Percentiles rank a stretch among this genome's conserved stretches.
phyloP scores from a whole-genome alignment of 64 coral and sea anemone genomes.

The Cladopsammia gracilis region DNA sequence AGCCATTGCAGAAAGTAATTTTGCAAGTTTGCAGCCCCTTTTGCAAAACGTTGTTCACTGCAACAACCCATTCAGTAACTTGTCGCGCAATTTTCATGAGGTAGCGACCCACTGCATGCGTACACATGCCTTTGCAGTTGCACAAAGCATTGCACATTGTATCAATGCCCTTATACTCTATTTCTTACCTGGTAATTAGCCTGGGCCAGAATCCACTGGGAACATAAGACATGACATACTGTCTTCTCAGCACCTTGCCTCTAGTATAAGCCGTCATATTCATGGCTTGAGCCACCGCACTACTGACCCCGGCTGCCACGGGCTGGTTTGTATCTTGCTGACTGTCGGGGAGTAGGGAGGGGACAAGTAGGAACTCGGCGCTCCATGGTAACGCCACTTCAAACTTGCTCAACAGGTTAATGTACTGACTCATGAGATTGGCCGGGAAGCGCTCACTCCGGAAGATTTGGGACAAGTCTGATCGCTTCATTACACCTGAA shows the following conservation, averaged over 20 bases:
- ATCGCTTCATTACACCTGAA: constrained; percentile 92
- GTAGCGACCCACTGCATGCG: too few relatives aligned
- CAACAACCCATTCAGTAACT: too few relatives aligned
- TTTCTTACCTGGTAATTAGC: constrained; percentile 89
- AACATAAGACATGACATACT: constrained; percentile 99
- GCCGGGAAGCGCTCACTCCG: constrained; percentile 94
- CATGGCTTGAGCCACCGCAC: constrained; percentile 86
- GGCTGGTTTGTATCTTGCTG: constrained; percentile 81
- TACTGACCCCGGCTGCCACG: constrained; percentile 79
- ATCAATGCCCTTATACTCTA: not conserved
- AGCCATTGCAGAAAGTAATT: too few relatives aligned
- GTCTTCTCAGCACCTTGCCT: constrained; percentile 81
- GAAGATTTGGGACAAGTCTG: constrained; percentile 98
- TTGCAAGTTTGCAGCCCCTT: too few relatives aligned
- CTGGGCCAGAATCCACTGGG: constrained; percentile 98
- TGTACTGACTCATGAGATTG: constrained; percentile 91
- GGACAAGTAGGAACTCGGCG: constrained; percentile 89
- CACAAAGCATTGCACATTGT: too few relatives aligned
- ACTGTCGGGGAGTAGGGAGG: constrained; percentile 92
- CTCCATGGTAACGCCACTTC: constrained; percentile 96
- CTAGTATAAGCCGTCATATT: constrained; percentile 84
- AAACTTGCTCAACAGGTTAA: constrained; percentile 97
- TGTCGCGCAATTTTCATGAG: too few relatives aligned
- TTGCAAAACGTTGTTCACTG: too few relatives aligned
- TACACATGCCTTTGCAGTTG: too few relatives aligned